phyloP scores from a whole-genome alignment of 2,888 invertebrate genomes.

The Odontocolon sp. region DNA sequence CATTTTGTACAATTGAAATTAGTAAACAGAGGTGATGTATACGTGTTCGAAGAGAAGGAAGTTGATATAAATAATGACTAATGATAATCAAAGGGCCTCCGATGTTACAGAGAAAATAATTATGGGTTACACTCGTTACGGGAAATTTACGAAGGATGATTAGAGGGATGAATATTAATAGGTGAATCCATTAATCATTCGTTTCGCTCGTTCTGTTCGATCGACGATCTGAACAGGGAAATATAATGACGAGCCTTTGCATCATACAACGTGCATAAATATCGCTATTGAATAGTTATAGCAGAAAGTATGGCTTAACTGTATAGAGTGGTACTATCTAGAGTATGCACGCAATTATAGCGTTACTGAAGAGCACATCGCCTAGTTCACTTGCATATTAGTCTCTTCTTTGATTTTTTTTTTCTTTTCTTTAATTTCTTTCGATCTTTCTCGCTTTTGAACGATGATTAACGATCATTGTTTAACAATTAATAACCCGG shows the following conservation, averaged over 20 bases:
- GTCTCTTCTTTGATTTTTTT: conserved; percentile 17
- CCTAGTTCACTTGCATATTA: conserved; percentile 41
- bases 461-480: conserved; percentile 65
- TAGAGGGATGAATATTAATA: conserved; percentile 60
- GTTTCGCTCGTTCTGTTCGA: conserved; percentile 20
- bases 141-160: conserved; percentile 58
- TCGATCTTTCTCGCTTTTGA: conserved; percentile 36
- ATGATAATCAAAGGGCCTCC: neutral
- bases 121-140: conserved; percentile 52
- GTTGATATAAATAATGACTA: conserved; percentile 35
- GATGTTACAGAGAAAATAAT: conserved; percentile 26
- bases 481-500: conserved; percentile 64
- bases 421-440: conserved; percentile 6
- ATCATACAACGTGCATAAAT: conserved; percentile 57
- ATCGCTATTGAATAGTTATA: conserved; percentile 55
- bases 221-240: conserved; percentile 22
- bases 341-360: conserved; percentile 52
- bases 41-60: no score
- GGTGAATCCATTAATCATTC: conserved; percentile 57
- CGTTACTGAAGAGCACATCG: conserved; percentile 29
- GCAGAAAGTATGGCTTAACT: conserved; percentile 31
- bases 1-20: neutral
- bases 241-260: conserved; percentile 57
- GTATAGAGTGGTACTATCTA: conserved; percentile 6
- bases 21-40: conserved; percentile 12